Base-by-base conservation (phyloP, 2,797 vertebrate genomes). In the Margarornis squamiger region DNA sequence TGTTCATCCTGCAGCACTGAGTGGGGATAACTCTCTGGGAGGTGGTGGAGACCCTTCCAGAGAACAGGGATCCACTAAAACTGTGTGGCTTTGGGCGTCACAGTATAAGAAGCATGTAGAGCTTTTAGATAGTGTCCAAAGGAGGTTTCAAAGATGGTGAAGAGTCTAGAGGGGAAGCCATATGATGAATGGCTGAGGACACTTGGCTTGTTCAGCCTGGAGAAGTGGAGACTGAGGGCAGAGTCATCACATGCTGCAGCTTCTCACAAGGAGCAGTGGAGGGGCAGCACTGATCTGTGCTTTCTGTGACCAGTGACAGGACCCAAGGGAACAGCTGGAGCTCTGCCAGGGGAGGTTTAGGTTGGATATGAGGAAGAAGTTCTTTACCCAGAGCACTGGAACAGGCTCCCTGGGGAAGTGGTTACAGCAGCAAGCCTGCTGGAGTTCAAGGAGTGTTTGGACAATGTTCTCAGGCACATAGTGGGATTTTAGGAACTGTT, bases 191-290 rank as follows among this genome's bases (percentile, higher is more conserved):
- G 57, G 15, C 26, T 59, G 34, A 78, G 19, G 39, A n/a, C 15
- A 32, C n/a, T 41, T 72, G 45, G 39, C 19, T 59, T 78, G 52
- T 29, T 72, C 14, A 54, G 2, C 15, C 15, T 41, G 59, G 12
- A 39, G 24, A 54, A 83, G 58, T n/a, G 24, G 55, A 83, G 58
- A 58, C 66, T 65, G 39, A 84, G 39, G n/a, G 46, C 34, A 90
- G 30, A 58, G 38, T 84, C 52, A 66, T 59, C 0, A 1, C 0
- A 1, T 59, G 66, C 46, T 59, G 51, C 30, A 54, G 26, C 45
- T 59, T 78, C 39, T 58, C 34, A 14, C 21, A 34, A 41, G 19
- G 34, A 26, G 9, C 19, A 55, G 36, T 21, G 32, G 34, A 58
- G 34, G 23, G 34, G 30, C 32, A 65, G 43, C 63, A 22, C 21